Evolutionary conservation across 2,797 vertebrate species (phyloP).

Genomic region (Kryptolebias ocellatus): DNA sequence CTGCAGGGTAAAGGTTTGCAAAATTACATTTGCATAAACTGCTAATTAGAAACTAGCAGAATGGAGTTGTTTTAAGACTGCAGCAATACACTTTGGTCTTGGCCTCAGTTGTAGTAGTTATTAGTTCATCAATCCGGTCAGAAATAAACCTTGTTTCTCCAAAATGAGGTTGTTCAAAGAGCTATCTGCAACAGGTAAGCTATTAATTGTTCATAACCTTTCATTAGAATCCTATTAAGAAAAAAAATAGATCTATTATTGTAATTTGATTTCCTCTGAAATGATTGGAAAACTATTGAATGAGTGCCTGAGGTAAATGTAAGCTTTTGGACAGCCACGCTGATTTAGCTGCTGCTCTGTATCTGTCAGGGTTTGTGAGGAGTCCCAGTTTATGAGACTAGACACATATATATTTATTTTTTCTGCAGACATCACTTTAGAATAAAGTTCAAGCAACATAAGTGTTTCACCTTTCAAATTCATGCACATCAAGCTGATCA

Average conservation of each 20-base stretch:
- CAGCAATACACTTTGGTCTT: too few relatives aligned
- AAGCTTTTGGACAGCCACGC: constrained; percentile 32
- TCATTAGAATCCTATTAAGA: too few relatives aligned
- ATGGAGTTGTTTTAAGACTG: too few relatives aligned
- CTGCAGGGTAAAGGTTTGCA: too few relatives aligned
- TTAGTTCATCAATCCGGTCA: too few relatives aligned
- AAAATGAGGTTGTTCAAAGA: neutral
- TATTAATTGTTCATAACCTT: neutral
- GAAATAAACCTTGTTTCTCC: too few relatives aligned
- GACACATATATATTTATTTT: neutral
- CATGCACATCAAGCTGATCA: constrained; percentile 37
- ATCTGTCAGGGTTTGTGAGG: constrained; percentile 45
- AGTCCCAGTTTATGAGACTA: constrained; percentile 18
- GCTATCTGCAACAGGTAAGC: neutral
- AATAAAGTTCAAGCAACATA: constrained; percentile 33
- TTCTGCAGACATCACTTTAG: constrained; percentile 32
- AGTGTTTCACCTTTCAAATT: constrained; percentile 37
- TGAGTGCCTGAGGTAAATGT: constrained; percentile 23
- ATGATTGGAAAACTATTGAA: constrained; percentile 1
- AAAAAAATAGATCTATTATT: too few relatives aligned
- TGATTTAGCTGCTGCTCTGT: constrained; percentile 51
- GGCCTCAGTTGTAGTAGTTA: too few relatives aligned
- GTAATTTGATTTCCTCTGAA: neutral
- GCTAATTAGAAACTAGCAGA: too few relatives aligned
- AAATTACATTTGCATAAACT: too few relatives aligned